Percentiles rank a stretch among this genome's conserved stretches.
These are phyloP conservation scores for Botia almorhae DNA, from an alignment of 2,797 vertebrate species.

Conservation along the genomic window DNA sequence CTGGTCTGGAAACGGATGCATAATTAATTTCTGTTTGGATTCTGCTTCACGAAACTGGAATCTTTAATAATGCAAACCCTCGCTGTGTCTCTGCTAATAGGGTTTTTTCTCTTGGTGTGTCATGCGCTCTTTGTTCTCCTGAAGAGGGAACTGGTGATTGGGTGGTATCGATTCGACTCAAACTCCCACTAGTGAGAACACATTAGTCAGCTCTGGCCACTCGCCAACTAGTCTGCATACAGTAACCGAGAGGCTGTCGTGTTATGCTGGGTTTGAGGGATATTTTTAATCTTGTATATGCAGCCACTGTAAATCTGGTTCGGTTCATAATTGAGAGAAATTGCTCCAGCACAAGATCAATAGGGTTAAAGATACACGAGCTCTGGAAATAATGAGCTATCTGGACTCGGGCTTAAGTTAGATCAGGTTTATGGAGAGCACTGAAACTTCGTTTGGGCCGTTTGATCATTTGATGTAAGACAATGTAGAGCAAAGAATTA, in stretches of 20 bases:
- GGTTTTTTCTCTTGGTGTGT: conserved; percentile 79
- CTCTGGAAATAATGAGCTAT: conserved; percentile 69
- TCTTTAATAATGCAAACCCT: conserved; percentile 81
- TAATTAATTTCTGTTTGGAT: conserved; percentile 82
- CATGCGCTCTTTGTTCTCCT: conserved; percentile 72
- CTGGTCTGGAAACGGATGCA: conserved; percentile 65
- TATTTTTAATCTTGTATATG: conserved; percentile 76
- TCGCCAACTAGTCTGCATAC: conserved; percentile 65
- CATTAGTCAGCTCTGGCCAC: conserved; percentile 77
- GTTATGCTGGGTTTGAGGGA: conserved; percentile 67
- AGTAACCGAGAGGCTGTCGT: conserved; percentile 59
- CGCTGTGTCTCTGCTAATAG: conserved; percentile 81
- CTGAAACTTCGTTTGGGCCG: not conserved
- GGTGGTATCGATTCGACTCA: conserved; percentile 78
- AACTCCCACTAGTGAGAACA: conserved; percentile 73
- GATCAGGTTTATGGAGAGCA: conserved; percentile 27
- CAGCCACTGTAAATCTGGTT: conserved; percentile 74
- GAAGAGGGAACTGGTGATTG: conserved; percentile 73
- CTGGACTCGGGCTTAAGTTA: conserved; percentile 68
- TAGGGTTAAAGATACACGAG: conserved; percentile 71
- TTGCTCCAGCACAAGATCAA: conserved; percentile 73
- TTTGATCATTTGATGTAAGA: not conserved
- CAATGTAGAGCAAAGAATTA: not conserved
- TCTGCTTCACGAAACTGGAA: conserved; percentile 73
- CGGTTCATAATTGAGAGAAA: conserved; percentile 78